Evolutionary conservation across 2,797 vertebrate genomes (phyloP).

Genomic region (Mionectes olivaceus): DNA sequence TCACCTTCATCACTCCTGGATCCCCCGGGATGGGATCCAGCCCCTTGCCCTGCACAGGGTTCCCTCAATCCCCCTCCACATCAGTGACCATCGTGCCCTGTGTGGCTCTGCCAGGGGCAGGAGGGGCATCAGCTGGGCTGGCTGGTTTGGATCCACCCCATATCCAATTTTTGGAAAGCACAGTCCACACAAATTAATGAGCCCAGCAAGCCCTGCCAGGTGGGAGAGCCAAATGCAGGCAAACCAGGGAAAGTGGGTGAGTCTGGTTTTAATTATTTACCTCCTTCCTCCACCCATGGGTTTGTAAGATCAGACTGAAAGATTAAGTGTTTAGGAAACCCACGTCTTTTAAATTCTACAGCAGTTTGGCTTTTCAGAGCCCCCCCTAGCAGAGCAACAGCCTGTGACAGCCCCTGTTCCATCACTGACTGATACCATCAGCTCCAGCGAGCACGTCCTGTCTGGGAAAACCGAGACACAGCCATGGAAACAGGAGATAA

Average conservation of each 20-base stretch:
- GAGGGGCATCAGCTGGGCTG: neutral
- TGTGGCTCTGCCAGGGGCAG: neutral
- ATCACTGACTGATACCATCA: neutral
- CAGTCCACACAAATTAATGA: neutral
- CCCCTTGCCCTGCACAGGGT: neutral
- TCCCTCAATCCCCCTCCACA: fast-evolving
- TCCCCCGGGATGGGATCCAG: neutral
- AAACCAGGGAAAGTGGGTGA: neutral
- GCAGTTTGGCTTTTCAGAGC: neutral
- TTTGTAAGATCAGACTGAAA: neutral
- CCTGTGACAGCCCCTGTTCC: neutral
- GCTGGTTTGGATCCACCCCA: neutral
- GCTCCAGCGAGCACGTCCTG: neutral
- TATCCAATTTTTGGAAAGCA: neutral
- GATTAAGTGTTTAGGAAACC: neutral
- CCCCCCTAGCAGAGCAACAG: neutral
- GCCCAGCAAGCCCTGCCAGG: neutral
- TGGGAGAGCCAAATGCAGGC: neutral
- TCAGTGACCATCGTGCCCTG: fast-evolving
- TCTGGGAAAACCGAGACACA: neutral
- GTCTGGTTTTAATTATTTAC: neutral
- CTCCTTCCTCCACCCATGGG: neutral
- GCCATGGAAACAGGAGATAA: neutral
- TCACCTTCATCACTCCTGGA: neutral
- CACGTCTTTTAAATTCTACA: fast-evolving